Evolutionary conservation across 2,113 vertebrate species (phyloP).

Genomic region (Sminthopsis crassicaudata): DNA sequence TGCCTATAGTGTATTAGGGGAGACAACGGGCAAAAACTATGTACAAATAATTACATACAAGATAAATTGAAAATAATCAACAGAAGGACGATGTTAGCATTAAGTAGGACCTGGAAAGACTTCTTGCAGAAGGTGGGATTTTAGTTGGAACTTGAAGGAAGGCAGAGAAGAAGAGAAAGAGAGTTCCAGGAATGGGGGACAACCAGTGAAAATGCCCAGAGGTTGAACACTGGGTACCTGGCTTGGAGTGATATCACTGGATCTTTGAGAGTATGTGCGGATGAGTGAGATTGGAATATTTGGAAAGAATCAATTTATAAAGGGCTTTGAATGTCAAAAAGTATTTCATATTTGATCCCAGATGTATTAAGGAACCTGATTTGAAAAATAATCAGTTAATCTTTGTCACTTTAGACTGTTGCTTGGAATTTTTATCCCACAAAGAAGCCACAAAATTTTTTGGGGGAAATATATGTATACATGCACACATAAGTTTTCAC

Average conservation of each 20-base stretch:
- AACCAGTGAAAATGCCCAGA: neutral
- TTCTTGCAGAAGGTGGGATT: neutral
- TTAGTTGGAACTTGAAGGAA: neutral
- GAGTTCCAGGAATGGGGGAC: neutral
- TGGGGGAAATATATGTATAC: neutral
- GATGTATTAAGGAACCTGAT: neutral
- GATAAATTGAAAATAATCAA: neutral
- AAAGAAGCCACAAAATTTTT: neutral
- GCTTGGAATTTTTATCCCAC: neutral
- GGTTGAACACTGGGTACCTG: neutral
- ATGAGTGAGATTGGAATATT: neutral
- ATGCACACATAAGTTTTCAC: neutral
- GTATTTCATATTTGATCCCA: neutral
- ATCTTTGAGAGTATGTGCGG: neutral
- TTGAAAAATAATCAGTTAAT: neutral
- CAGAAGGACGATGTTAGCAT: neutral
- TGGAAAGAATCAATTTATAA: neutral
- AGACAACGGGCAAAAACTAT: neutral
- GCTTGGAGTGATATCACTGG: neutral
- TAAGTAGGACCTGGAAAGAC: neutral
- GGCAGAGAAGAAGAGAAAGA: neutral
- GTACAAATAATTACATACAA: neutral
- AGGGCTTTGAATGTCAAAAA: neutral
- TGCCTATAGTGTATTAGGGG: neutral
- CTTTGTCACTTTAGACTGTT: neutral